phyloP scores from a whole-genome alignment of 1,140 invertebrate species.

The Drosophila funebris region DNA sequence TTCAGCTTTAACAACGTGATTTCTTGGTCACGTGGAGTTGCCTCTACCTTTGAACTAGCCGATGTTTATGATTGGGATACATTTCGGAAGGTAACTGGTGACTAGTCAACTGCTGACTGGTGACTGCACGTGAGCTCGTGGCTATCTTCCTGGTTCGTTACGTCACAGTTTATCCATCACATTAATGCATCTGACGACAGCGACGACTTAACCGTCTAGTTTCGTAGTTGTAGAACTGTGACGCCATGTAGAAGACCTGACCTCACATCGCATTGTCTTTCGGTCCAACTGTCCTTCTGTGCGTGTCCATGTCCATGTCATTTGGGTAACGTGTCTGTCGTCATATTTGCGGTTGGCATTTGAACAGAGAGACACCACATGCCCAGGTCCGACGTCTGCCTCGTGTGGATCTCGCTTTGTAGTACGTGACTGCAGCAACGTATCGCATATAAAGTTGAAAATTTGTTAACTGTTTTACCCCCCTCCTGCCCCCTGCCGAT shows the following conservation, averaged over 20 bases:
- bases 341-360: conserved; percentile 33
- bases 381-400: background rate
- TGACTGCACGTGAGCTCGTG: conserved; percentile 35
- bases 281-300: background rate
- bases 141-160: conserved; percentile 18
- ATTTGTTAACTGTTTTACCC: conserved; percentile 25
- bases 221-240: background rate
- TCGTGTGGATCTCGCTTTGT: background rate
- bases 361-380: background rate
- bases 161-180: conserved; percentile 44
- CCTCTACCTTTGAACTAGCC: conserved; percentile 8
- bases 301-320: conserved; percentile 47
- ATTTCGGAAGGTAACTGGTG: no score
- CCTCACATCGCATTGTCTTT: background rate
- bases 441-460: conserved; percentile 27
- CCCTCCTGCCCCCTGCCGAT: no score
- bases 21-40: background rate
- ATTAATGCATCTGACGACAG: conserved; percentile 28
- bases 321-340: conserved; percentile 52
- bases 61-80: background rate
- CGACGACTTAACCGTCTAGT: background rate
- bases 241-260: conserved; percentile 13
- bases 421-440: conserved; percentile 41
- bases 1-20: background rate
- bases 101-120: no score